phyloP scores from a whole-genome alignment of 1,140 invertebrate genomes.

The Apis laboriosa region DNA sequence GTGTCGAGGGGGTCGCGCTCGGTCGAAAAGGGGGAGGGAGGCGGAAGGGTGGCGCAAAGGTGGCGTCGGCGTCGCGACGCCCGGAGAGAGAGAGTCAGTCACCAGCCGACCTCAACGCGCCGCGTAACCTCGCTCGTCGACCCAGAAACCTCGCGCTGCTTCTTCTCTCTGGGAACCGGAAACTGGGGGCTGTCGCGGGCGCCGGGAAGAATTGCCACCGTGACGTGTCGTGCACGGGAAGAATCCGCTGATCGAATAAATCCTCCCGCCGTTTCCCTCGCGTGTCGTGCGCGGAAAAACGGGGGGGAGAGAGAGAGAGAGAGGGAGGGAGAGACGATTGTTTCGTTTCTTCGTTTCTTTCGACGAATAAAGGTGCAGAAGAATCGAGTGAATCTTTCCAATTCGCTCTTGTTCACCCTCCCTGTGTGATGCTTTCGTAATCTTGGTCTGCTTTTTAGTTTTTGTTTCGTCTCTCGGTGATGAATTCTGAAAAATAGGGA shows the following conservation, averaged over 20 bases:
- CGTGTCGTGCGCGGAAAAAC: conserved; percentile 1
- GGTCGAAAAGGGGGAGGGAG: conserved; percentile 31
- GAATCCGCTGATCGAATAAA: neutral
- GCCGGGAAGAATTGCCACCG: conserved; percentile 14
- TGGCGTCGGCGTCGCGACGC: conserved; percentile 80
- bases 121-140: conserved; percentile 57
- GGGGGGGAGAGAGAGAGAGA: neutral
- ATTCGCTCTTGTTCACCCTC: too few species aligned
- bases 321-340: too few species aligned
- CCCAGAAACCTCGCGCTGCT: conserved; percentile 16
- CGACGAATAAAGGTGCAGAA: too few species aligned
- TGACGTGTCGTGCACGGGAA: neutral
- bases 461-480: too few species aligned
- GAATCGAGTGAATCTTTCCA: too few species aligned
- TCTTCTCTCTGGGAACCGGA: neutral
- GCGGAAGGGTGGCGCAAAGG: conserved; percentile 69
- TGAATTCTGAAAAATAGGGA: too few species aligned
- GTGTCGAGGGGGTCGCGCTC: conserved; percentile 43
- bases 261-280: neutral
- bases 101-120: conserved; percentile 76
- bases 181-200: neutral
- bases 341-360: too few species aligned
- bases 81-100: conserved; percentile 77
- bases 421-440: too few species aligned
- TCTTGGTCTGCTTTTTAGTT: too few species aligned